Conservation (phyloP, 2,888 invertebrate genomes). For the Drosophila setosimentum region DNA sequence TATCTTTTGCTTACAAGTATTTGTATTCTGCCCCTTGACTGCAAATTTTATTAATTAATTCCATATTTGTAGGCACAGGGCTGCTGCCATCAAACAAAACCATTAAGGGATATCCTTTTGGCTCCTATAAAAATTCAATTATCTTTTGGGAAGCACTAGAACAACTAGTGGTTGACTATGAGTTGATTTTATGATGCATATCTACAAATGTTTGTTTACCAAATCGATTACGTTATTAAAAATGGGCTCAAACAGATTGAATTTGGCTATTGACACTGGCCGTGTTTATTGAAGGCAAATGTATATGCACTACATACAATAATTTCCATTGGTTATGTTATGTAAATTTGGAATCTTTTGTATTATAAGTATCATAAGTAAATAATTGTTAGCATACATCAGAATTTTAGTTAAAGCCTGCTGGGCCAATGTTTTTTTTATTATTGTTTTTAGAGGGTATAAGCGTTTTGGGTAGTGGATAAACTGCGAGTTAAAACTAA, state of each 20-base stretch:
- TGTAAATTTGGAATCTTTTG: not conserved
- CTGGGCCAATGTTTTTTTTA: not conserved
- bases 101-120: slow-evolving; percentile 19
- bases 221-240: slow-evolving; percentile 14
- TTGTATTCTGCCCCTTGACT: slow-evolving; percentile 37
- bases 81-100: slow-evolving; percentile 14
- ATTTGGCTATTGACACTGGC: slow-evolving; percentile 2
- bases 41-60: slow-evolving; percentile 72
- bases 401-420: not conserved
- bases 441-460: not conserved
- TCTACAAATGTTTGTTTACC: slow-evolving; percentile 23
- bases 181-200: slow-evolving; percentile 8
- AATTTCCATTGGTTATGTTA: not conserved
- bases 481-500: slow-evolving; percentile 3
- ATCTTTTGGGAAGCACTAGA: slow-evolving; percentile 32
- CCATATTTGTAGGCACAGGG: slow-evolving; percentile 39
- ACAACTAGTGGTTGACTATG: slow-evolving; percentile 12
- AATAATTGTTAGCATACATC: not conserved
- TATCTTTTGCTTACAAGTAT: slow-evolving; percentile 31
- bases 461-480: not conserved
- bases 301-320: not conserved
- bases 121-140: slow-evolving; percentile 50
- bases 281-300: slow-evolving; percentile 10
- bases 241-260: slow-evolving; percentile 4
- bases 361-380: not conserved